These are phyloP conservation scores for Lasioglossum oenotherae DNA, from an alignment of 2,888 invertebrate genomes.

Conservation along the genomic window DNA sequence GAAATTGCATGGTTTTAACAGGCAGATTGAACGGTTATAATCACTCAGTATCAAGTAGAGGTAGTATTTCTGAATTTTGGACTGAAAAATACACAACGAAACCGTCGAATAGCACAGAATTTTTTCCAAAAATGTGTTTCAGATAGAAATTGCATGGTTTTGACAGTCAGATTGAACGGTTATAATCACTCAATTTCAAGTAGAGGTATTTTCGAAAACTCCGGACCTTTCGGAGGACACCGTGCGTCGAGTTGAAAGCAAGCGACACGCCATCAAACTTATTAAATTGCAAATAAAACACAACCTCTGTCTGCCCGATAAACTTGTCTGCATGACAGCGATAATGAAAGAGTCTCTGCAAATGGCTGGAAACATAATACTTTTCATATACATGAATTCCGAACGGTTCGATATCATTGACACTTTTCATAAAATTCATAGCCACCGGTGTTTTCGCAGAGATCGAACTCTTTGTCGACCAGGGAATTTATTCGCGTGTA, in stretches of 20 bases:
- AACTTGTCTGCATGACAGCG: background rate
- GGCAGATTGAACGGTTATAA: background rate
- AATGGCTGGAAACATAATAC: background rate
- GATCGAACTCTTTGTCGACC: background rate
- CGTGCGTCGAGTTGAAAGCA: too few species aligned
- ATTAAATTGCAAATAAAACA: background rate
- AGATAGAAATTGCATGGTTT: background rate
- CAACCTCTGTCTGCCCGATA: background rate
- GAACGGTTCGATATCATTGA: background rate
- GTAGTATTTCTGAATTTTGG: too few species aligned
- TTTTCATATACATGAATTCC: background rate
- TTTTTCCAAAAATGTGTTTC: background rate
- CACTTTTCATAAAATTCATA: background rate
- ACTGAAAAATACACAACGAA: too few species aligned
- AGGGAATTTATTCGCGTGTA: background rate
- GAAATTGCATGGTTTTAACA: background rate
- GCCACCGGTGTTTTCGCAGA: background rate
- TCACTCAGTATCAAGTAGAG: background rate
- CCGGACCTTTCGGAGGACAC: background rate
- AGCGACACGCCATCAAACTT: background rate
- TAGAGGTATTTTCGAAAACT: background rate
- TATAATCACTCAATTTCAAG: background rate
- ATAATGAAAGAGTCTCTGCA: background rate
- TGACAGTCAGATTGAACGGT: background rate
- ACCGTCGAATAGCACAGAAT: background rate